Base-by-base conservation (phyloP, 2,888 invertebrate species). In the Thera britannica region DNA sequence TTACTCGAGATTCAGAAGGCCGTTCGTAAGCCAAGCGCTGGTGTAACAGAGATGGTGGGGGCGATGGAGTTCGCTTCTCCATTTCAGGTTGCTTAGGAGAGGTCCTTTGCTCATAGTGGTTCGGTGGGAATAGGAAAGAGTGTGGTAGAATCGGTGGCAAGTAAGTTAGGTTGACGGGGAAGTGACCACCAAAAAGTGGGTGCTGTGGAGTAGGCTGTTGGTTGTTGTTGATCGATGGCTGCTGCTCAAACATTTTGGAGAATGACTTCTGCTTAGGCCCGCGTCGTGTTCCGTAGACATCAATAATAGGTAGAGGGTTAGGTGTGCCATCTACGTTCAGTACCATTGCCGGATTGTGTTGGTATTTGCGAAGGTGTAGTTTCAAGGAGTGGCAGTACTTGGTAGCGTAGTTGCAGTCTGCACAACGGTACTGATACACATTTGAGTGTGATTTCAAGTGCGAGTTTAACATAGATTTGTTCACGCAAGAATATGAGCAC, bases 301-400 rank as follows among this genome's bases (percentile, higher is more conserved):
- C 98, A 65, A 98, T 98, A 12, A 98, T 97, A 0, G 97, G 96
- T 49, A 97, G 86, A 0, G 98, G 97, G 87, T 98, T 98, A 0
- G 98, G 97, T 0, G 97, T 96, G 1, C 98, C 98, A 78, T 98
- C 98, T 23, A 97, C 95, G 79, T 98, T 98, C 11, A 98, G 92
- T 0, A 99, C 98, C 94, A 98, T 96, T 0, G 97, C 98, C 0
- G 99, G 98, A 73, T 96, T 96, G 87, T 99, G 99, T 38, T 95
- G 94, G 84, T 99, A 98, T 86, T 99, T 99, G 52, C 98, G 95
- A 54, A 99, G 93, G 88, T 99, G 99, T 36, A 98, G 94, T 90
- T 99, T 99, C 60, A 99, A 93, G 23, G 98, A 98, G 90, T 99
- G 99, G 81, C 98, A 98, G 86, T 99, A 99, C 85, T 99, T 99